These are phyloP conservation scores for Spodoptera litura DNA, from an alignment of 1,140 invertebrate genomes.

Conservation along the genomic window DNA sequence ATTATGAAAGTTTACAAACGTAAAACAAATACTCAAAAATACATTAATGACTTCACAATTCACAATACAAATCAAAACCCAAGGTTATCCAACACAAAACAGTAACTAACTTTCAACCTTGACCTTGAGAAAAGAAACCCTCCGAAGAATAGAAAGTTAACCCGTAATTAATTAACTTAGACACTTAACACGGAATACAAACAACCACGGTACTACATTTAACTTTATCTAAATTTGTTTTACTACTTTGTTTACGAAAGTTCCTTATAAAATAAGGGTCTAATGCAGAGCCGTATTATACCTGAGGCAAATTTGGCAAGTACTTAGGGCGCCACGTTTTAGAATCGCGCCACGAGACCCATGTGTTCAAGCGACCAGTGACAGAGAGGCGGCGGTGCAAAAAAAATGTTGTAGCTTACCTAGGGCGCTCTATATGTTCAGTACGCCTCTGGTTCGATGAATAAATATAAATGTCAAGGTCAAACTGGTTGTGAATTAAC, in stretches of 20 bases:
- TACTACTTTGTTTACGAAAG: conserved; percentile 1
- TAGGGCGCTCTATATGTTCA: too few relatives aligned
- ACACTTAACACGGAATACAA: background rate
- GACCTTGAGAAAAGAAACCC: conserved; percentile 2
- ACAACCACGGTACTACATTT: background rate
- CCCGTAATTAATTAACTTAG: background rate
- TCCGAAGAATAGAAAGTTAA: background rate
- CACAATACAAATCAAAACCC: background rate
- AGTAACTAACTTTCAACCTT: background rate
- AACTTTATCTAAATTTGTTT: too few relatives aligned
- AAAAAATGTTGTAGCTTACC: too few relatives aligned
- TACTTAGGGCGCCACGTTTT: too few relatives aligned
- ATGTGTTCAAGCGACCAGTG: too few relatives aligned
- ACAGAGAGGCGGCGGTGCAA: too few relatives aligned
- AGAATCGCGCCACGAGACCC: too few relatives aligned
- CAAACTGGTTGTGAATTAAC: background rate
- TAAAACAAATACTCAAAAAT: too few relatives aligned
- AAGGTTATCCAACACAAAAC: background rate
- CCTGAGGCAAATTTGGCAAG: too few relatives aligned
- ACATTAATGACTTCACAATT: too few relatives aligned
- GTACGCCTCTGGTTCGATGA: background rate
- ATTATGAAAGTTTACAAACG: too few relatives aligned
- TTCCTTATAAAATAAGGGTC: background rate
- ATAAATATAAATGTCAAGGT: conserved; percentile 18
- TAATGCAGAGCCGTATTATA: too few relatives aligned